Evolutionary conservation across 2,113 vertebrate genomes (phyloP).

Genomic region (Pelecanoides urinatrix): DNA sequence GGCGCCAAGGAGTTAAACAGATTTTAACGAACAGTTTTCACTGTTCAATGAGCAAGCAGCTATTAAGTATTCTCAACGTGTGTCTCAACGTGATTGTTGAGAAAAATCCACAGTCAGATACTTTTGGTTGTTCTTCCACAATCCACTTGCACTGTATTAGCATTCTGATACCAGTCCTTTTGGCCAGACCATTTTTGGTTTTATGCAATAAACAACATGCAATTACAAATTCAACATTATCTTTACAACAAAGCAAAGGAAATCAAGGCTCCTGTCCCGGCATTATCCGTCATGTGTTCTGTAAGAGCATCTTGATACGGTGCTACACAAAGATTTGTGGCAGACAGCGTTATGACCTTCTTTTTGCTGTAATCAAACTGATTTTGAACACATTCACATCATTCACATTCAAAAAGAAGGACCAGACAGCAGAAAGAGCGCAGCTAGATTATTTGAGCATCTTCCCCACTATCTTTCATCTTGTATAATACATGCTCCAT

Average conservation of each 20-base stretch:
- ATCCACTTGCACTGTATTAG: background rate
- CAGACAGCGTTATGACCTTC: too few species aligned
- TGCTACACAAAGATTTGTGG: background rate
- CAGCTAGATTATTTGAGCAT: background rate
- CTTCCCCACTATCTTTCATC: background rate
- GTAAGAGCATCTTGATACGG: background rate
- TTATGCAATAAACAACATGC: background rate
- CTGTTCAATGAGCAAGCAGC: background rate
- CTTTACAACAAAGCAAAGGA: background rate
- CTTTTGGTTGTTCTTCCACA: background rate
- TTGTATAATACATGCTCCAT: accelerated
- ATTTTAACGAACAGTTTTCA: background rate
- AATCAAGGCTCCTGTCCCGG: background rate
- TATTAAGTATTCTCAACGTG: accelerated
- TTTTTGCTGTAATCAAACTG: background rate
- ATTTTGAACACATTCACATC: background rate
- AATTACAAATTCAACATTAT: background rate
- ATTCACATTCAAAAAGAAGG: background rate
- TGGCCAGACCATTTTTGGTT: background rate
- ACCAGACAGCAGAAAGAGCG: background rate
- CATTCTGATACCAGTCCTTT: background rate
- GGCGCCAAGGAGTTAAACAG: background rate
- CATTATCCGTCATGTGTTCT: background rate
- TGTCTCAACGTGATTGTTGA: background rate
- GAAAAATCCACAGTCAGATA: background rate